Conservation (phyloP, 1,140 invertebrate species). For the Zaprionus gabonicus region DNA sequence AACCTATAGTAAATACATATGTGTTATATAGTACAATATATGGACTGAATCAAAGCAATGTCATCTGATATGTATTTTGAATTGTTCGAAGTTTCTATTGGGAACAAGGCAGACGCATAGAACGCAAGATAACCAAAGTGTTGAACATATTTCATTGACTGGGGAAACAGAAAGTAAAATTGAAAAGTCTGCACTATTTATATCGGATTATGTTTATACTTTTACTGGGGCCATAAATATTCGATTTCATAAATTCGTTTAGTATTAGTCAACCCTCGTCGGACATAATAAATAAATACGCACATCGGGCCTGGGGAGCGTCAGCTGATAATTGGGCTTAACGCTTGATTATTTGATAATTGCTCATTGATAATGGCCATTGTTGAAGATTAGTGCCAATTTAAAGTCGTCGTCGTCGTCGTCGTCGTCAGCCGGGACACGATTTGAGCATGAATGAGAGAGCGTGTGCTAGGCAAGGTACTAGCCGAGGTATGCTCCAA, state of each 20-base stretch:
- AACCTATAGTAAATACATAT: not conserved
- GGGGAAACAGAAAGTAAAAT: not conserved
- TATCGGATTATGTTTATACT: not conserved
- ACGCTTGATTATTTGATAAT: conserved; percentile 51
- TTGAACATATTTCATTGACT: not conserved
- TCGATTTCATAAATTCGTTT: not conserved
- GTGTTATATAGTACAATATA: not conserved
- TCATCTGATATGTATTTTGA: not conserved
- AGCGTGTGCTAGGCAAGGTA: not conserved
- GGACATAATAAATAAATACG: conserved; percentile 35
- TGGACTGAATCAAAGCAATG: not conserved
- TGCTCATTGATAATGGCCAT: conserved; percentile 49
- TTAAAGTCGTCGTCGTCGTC: conserved; percentile 34
- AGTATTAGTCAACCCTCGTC: not conserved
- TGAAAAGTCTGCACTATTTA: not conserved
- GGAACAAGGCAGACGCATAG: not conserved
- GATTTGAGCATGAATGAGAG: conserved; percentile 26
- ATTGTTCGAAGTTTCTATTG: not conserved
- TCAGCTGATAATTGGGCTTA: conserved; percentile 43
- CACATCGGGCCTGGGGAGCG: conserved; percentile 1
- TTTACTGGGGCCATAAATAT: not conserved
- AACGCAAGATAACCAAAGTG: not conserved
- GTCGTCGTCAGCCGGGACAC: conserved; percentile 30
- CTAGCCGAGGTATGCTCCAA: conserved; percentile 31
- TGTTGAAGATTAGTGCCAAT: conserved; percentile 51